Conservation (phyloP, 2,797 vertebrate genomes). For the Cygnus olor region DNA sequence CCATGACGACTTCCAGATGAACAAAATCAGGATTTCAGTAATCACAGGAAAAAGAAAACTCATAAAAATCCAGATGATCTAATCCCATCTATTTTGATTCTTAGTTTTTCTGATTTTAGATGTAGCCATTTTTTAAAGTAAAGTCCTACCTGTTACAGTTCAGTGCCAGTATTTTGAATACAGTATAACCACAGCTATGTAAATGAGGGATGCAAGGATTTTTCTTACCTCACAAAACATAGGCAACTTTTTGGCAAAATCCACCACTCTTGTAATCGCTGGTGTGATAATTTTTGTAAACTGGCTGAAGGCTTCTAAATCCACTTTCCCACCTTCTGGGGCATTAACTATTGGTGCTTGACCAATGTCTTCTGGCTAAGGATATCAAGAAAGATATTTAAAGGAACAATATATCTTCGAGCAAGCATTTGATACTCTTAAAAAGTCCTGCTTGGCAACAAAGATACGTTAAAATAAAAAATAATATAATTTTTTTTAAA, state of each 20-base stretch:
- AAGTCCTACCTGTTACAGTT: background rate
- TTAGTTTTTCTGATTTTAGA: background rate
- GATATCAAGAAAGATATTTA: constrained; percentile 88
- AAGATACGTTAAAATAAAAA: background rate
- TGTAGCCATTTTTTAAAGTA: background rate
- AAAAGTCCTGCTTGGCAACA: background rate
- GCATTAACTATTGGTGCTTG: constrained; percentile 92
- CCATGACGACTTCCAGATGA: background rate
- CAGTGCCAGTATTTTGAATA: background rate
- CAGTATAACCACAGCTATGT: constrained; percentile 1
- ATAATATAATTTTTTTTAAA: background rate
- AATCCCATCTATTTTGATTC: background rate
- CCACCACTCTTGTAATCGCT: constrained; percentile 99
- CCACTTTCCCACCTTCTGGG: constrained; percentile 96
- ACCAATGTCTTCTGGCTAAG: constrained; percentile 96
- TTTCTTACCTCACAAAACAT: constrained; percentile 97
- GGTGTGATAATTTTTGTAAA: constrained; percentile 99
- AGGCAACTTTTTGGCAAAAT: constrained; percentile 99
- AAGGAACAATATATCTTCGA: constrained; percentile 26
- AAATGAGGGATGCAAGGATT: constrained; percentile 10
- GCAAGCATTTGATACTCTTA: background rate
- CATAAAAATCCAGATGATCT: background rate
- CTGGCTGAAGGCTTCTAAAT: constrained; percentile 99
- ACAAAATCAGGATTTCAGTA: background rate
- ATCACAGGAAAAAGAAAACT: background rate